These are phyloP conservation scores for Nothoprocta perdicaria DNA, from an alignment of 2,113 vertebrate species.

Conservation along the genomic window DNA sequence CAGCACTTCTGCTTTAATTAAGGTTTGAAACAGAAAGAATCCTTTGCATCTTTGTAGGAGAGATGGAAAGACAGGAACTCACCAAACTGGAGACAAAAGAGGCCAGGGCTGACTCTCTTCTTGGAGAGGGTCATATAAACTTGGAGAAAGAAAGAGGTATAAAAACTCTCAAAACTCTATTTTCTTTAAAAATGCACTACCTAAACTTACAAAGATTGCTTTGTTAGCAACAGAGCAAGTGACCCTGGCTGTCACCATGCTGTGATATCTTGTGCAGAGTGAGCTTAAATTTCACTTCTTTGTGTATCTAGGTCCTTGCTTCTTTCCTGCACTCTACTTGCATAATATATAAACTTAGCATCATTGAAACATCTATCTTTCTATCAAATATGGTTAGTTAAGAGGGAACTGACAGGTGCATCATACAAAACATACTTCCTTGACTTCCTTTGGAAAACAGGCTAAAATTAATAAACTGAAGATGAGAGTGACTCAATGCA, in stretches of 20 bases:
- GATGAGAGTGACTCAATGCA: not conserved
- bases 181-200: not conserved
- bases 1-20: slow-evolving; percentile 25
- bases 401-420: not conserved
- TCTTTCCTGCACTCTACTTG: not conserved
- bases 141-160: not conserved
- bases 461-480: not conserved
- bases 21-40: slow-evolving; percentile 1
- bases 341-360: not conserved
- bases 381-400: not conserved
- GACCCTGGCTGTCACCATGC: not conserved
- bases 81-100: not conserved
- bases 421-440: not conserved
- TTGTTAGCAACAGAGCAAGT: not conserved
- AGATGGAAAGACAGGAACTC: not conserved
- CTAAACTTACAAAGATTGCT: not conserved
- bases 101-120: not conserved
- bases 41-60: not conserved
- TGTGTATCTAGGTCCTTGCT: not conserved
- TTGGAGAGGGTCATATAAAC: not conserved
- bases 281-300: not conserved
- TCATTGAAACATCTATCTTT: not conserved
- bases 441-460: slow-evolving; percentile 18
- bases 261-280: rapidly evolving
- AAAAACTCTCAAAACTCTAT: not conserved